Conservation (phyloP, 2,888 invertebrate genomes). For the Philereme transversata region DNA sequence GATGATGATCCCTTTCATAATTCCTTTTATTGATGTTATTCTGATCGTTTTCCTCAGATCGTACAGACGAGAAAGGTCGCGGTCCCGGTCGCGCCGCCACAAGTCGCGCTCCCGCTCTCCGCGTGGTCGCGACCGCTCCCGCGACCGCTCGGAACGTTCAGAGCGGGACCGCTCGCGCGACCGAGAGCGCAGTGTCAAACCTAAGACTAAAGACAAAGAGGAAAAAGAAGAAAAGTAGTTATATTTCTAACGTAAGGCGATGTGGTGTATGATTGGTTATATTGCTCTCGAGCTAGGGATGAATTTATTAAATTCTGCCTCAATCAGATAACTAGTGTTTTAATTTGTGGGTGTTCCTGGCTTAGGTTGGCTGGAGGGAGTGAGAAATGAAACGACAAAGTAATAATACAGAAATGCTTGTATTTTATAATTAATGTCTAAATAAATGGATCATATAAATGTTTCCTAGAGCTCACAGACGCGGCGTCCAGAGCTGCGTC, state of each 20-base stretch:
- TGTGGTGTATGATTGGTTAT: conserved; percentile 19
- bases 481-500: conserved; percentile 67
- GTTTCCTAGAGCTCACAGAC: conserved; percentile 82
- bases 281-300: conserved; percentile 18
- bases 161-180: conserved; percentile 64
- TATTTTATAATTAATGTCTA: conserved; percentile 86
- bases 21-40: no score
- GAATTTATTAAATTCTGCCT: conserved; percentile 30
- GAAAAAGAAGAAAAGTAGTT: conserved; percentile 89
- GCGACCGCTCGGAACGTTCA: conserved; percentile 59
- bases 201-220: conserved; percentile 85
- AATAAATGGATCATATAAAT: conserved; percentile 86
- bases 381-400: conserved; percentile 64
- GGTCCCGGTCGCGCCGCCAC: conserved; percentile 87
- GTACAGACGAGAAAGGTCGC: conserved; percentile 87
- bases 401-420: conserved; percentile 79
- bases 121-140: conserved; percentile 41
- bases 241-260: conserved; percentile 15
- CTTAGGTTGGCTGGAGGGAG: neutral
- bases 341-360: neutral
- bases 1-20: no score
- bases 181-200: conserved; percentile 79
- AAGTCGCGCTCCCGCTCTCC: conserved; percentile 83
- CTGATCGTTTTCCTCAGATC: conserved; percentile 69
- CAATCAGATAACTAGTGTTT: conserved; percentile 4